These are phyloP conservation scores for Conger conger DNA, from an alignment of 2,113 vertebrate genomes.

Conservation along the genomic window DNA sequence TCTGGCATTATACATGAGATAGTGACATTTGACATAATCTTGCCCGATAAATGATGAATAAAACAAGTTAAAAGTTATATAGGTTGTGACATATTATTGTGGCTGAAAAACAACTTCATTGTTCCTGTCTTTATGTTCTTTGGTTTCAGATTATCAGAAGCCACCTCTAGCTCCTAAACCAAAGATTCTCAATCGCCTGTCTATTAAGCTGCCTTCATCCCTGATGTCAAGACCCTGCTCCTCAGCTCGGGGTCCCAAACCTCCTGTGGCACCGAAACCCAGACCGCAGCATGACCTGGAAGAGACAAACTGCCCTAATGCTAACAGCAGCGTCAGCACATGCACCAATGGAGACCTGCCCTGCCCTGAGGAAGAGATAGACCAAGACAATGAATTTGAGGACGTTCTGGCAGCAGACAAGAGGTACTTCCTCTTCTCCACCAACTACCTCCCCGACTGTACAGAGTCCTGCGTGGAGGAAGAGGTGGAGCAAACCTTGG, in stretches of 20 bases:
- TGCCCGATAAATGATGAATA: too few species aligned
- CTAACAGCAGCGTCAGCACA: slow-evolving; percentile 66
- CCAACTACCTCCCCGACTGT: slow-evolving; percentile 47
- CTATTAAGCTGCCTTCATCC: slow-evolving; percentile 79
- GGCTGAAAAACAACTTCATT: not conserved
- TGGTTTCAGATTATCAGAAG: slow-evolving; percentile 80
- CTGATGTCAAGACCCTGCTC: slow-evolving; percentile 75
- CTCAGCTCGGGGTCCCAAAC: slow-evolving; percentile 79
- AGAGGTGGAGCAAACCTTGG: slow-evolving; percentile 44
- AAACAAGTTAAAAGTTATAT: too few species aligned
- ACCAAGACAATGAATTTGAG: slow-evolving; percentile 61
- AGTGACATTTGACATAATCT: too few species aligned
- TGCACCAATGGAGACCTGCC: slow-evolving; percentile 76
- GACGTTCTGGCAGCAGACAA: slow-evolving; percentile 49
- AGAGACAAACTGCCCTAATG: slow-evolving; percentile 56
- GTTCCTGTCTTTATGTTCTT: slow-evolving; percentile 19
- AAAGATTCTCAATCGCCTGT: slow-evolving; percentile 73
- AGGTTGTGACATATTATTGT: not conserved
- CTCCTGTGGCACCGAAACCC: slow-evolving; percentile 89
- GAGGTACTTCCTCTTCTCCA: slow-evolving; percentile 43
- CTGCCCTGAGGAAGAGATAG: slow-evolving; percentile 62
- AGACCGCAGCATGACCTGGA: slow-evolving; percentile 64
- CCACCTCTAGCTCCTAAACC: slow-evolving; percentile 81
- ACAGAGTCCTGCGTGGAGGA: slow-evolving; percentile 42
- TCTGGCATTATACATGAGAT: too few species aligned